phyloP scores from a whole-genome alignment of 2,797 vertebrate genomes.

The Galaxias olidus region DNA sequence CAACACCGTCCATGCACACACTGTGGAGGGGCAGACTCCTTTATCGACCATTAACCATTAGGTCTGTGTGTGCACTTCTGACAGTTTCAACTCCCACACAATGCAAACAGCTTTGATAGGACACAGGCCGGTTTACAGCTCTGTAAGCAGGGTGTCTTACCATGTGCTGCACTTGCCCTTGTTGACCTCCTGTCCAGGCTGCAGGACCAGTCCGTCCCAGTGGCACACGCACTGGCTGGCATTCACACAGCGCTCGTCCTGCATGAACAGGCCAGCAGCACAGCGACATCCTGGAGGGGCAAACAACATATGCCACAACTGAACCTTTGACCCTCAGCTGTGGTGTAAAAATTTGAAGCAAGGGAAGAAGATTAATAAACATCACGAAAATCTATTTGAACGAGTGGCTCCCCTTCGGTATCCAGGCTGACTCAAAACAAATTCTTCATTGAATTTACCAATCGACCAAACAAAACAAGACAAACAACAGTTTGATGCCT shows the following conservation, averaged over 20 bases:
- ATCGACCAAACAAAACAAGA: too few relatives aligned
- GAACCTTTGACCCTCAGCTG: too few relatives aligned
- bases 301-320: background rate
- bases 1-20: constrained; percentile 74
- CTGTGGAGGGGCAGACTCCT: constrained; percentile 52
- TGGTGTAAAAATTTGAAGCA: too few relatives aligned
- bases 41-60: background rate
- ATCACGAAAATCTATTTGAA: too few relatives aligned
- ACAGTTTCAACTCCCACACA: too few relatives aligned
- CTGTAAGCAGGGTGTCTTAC: constrained; percentile 58
- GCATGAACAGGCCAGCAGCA: constrained; percentile 74
- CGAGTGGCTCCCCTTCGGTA: too few relatives aligned
- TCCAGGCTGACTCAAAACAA: too few relatives aligned
- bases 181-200: constrained; percentile 69
- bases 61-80: too few relatives aligned
- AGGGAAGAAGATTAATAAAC: too few relatives aligned
- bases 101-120: too few relatives aligned
- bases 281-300: constrained; percentile 81
- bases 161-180: constrained; percentile 77
- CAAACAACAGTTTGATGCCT: background rate
- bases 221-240: constrained; percentile 79
- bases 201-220: constrained; percentile 58
- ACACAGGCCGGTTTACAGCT: too few relatives aligned
- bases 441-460: too few relatives aligned
- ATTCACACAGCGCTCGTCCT: constrained; percentile 76